Percentiles rank a stretch among this genome's conserved stretches.
phyloP scores from a whole-genome alignment of 2,888 invertebrate species.

The Rhagium mordax region DNA sequence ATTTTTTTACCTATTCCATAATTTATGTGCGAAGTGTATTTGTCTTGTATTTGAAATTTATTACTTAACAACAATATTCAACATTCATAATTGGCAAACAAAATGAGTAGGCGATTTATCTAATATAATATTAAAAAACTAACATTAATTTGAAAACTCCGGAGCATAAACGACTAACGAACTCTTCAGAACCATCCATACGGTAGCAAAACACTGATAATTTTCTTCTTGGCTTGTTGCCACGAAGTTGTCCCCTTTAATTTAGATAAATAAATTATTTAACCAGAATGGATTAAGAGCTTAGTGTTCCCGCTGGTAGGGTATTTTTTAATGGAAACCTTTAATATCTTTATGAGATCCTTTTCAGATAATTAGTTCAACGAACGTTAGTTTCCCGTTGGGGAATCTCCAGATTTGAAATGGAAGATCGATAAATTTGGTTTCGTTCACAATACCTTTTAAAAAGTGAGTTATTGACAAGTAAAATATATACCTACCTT shows the following conservation, averaged over 20 bases:
- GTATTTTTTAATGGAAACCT: constrained; percentile 3
- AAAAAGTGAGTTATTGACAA: neutral
- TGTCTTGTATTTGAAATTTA: too few relatives aligned
- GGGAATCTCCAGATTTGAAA: neutral
- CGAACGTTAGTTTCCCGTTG: neutral
- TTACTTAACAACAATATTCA: too few relatives aligned
- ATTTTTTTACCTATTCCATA: too few relatives aligned
- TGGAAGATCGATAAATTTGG: neutral
- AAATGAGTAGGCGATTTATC: too few relatives aligned
- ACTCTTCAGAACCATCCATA: too few relatives aligned
- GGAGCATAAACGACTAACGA: too few relatives aligned
- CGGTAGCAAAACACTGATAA: neutral
- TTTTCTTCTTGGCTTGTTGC: neutral
- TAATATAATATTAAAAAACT: too few relatives aligned
- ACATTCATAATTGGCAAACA: too few relatives aligned
- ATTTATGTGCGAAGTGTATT: too few relatives aligned
- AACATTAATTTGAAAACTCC: too few relatives aligned
- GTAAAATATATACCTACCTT: neutral
- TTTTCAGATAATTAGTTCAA: constrained; percentile 2
- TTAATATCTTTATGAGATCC: neutral
- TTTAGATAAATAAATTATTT: neutral
- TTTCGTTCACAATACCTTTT: neutral
- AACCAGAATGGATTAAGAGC: neutral
- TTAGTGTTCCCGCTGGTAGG: neutral
- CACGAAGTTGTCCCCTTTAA: neutral